Percentiles rank a stretch among this genome's conserved stretches.
Evolutionary conservation across 2,797 vertebrate genomes (phyloP).

Genomic region (Sebastiscus tertius): DNA sequence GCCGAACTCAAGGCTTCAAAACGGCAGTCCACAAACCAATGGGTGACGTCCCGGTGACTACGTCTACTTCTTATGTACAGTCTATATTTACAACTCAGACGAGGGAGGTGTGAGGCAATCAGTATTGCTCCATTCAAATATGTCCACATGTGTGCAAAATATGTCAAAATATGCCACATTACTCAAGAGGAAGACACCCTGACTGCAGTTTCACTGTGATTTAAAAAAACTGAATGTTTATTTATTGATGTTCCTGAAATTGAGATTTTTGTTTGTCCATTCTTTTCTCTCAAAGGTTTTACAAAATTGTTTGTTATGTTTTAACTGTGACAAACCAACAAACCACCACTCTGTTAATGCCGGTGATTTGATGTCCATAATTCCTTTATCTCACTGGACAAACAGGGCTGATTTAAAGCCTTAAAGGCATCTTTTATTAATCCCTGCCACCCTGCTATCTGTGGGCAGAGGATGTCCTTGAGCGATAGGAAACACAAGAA

Average conservation of each 20-base stretch:
- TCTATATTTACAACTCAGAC: background rate
- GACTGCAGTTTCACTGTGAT: background rate
- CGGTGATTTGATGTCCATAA: background rate
- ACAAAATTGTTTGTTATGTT: background rate
- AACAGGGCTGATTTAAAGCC: conserved; percentile 3
- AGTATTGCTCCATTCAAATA: background rate
- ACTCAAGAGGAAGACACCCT: background rate
- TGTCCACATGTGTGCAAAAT: background rate
- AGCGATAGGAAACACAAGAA: conserved; percentile 38
- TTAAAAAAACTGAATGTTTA: background rate
- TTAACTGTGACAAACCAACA: background rate
- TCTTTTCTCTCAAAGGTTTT: background rate
- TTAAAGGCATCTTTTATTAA: background rate
- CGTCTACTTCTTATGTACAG: too few relatives aligned
- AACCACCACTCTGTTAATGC: background rate
- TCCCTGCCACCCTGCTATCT: conserved; percentile 18
- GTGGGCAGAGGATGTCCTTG: conserved; percentile 46
- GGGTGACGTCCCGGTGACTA: too few relatives aligned
- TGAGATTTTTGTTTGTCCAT: background rate
- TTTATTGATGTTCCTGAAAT: background rate
- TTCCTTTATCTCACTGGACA: background rate
- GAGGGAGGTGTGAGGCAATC: background rate
- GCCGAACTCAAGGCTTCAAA: too few relatives aligned
- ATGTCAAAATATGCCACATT: background rate
- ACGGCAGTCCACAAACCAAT: too few relatives aligned